phyloP scores from a whole-genome alignment of 2,113 vertebrate species.

The Ondatra zibethicus region DNA sequence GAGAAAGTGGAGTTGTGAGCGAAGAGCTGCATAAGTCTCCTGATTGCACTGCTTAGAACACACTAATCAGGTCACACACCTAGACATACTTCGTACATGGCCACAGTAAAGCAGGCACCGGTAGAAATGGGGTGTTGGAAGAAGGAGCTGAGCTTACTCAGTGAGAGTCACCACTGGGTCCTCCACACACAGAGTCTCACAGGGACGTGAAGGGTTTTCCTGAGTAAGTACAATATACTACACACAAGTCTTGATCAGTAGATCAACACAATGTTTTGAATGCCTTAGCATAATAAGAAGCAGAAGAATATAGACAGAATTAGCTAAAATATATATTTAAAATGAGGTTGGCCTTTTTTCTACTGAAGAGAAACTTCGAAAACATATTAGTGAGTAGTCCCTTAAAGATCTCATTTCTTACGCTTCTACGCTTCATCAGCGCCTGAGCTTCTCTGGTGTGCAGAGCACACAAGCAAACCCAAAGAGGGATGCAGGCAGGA shows the following conservation, averaged over 20 bases:
- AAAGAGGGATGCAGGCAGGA: background rate
- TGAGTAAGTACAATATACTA: background rate
- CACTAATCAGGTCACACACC: background rate
- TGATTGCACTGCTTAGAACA: background rate
- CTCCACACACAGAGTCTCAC: background rate
- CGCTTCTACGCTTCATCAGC: background rate
- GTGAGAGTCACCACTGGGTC: no score
- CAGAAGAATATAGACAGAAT: constrained; percentile 7
- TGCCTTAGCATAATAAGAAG: background rate
- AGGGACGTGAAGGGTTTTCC: background rate
- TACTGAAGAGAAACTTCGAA: constrained; percentile 29
- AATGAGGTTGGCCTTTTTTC: background rate
- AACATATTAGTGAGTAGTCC: background rate
- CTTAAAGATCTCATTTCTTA: background rate
- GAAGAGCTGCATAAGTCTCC: background rate
- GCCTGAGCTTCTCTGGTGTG: background rate
- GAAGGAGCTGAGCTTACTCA: background rate
- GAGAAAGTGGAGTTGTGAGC: background rate
- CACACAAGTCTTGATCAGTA: background rate
- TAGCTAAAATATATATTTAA: background rate
- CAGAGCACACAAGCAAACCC: background rate
- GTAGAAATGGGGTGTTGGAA: background rate
- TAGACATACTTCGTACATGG: background rate
- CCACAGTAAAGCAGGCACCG: background rate
- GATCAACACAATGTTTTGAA: background rate